Evolutionary conservation across 2,888 invertebrate genomes (phyloP).

Genomic region (Tetragnatha montana): DNA sequence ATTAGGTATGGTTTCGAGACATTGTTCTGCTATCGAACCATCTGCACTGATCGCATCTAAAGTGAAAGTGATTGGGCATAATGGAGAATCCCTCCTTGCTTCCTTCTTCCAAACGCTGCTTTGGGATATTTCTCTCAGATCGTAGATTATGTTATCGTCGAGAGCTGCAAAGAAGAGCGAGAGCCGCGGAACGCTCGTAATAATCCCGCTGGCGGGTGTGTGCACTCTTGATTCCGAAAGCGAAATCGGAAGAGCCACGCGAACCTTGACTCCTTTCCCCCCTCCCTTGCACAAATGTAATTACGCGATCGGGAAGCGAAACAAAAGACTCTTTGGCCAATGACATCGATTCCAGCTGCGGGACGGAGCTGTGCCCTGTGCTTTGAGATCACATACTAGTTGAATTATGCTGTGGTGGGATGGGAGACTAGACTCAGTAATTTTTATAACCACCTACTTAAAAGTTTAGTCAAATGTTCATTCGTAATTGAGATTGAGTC

Average conservation of each 20-base stretch:
- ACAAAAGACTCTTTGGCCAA: constrained; percentile 62
- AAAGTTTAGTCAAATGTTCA: no score
- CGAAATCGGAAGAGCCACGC: constrained; percentile 41
- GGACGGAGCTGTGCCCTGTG: background rate
- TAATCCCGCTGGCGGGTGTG: constrained; percentile 1
- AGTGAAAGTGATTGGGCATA: background rate
- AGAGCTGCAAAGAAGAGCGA: background rate
- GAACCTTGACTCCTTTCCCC: constrained; percentile 52
- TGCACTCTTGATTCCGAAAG: constrained; percentile 19
- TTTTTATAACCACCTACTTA: no score
- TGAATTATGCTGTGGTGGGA: no score
- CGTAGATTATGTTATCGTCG: background rate
- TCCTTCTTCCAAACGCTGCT: background rate
- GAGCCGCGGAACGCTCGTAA: background rate
- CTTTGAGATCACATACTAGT: no score
- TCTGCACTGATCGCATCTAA: background rate
- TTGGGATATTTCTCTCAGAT: background rate
- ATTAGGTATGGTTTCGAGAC: no score
- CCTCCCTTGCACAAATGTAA: constrained; percentile 21
- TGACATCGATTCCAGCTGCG: constrained; percentile 25
- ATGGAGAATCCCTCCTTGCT: background rate
- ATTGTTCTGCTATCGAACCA: no score
- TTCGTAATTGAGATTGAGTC: no score
- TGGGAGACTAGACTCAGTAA: no score
- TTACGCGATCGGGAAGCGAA: constrained; percentile 57